Evolutionary conservation across 2,888 invertebrate species (phyloP).

Genomic region (Seira sanloemensis): DNA sequence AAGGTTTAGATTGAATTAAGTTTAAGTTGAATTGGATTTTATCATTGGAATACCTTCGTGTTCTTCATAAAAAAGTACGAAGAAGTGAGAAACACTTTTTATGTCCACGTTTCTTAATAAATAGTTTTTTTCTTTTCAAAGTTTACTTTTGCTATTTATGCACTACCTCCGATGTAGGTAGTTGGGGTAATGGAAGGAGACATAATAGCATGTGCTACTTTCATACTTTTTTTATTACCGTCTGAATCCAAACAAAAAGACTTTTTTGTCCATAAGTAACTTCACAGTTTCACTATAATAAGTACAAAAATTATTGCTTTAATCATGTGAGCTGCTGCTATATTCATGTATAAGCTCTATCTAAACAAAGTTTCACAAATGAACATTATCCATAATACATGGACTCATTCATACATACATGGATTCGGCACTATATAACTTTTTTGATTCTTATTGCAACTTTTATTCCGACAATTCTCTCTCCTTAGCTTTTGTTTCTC

Average conservation of each 20-base stretch:
- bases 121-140: neutral
- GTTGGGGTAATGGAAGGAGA: neutral
- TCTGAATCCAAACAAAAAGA: slow-evolving; percentile 37
- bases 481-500: too few relatives aligned
- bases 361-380: too few relatives aligned
- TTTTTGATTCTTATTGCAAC: too few relatives aligned
- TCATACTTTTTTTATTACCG: slow-evolving; percentile 48
- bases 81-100: slow-evolving; percentile 4
- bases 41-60: neutral
- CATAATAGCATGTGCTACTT: slow-evolving; percentile 40
- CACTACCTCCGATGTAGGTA: neutral
- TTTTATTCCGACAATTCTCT: too few relatives aligned
- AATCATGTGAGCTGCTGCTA: too few relatives aligned
- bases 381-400: too few relatives aligned
- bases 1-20: slow-evolving; percentile 2
- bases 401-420: too few relatives aligned
- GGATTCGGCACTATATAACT: too few relatives aligned
- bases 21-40: slow-evolving; percentile 20
- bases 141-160: slow-evolving; percentile 44
- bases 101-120: neutral
- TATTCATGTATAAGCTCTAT: too few relatives aligned
- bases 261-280: neutral
- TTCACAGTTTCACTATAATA: slow-evolving; percentile 5
- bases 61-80: neutral
- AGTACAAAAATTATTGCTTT: neutral